phyloP scores from a whole-genome alignment of 2,113 vertebrate species.

The Kobus ellipsiprymnus region DNA sequence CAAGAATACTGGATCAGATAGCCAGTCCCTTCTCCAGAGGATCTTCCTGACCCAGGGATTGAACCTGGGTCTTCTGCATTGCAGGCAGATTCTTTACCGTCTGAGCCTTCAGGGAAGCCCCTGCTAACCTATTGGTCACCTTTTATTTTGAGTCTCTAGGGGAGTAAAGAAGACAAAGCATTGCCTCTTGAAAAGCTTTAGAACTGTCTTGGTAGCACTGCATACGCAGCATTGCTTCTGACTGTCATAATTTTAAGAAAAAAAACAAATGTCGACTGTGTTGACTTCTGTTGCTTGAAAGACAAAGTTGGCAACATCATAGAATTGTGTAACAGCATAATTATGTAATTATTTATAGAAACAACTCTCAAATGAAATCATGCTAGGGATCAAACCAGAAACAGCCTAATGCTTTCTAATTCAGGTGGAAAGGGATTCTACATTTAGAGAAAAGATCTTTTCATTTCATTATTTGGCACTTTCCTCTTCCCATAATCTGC shows the following conservation, averaged over 20 bases:
- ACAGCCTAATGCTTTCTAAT: constrained; percentile 20
- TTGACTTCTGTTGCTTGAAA: constrained; percentile 12
- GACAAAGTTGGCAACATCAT: not conserved
- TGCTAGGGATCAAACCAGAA: not conserved
- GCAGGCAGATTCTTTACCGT: not conserved
- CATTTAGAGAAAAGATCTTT: not conserved
- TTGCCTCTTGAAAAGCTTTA: not conserved
- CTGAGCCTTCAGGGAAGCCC: not conserved
- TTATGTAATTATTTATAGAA: constrained; percentile 22
- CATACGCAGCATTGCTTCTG: not conserved
- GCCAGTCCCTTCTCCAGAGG: not conserved
- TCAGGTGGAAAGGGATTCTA: constrained; percentile 10
- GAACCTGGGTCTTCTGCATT: not conserved
- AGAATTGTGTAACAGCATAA: not conserved
- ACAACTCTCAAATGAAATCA: constrained; percentile 1
- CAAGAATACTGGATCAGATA: not conserved
- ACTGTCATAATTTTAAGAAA: not conserved
- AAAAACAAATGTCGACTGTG: not conserved
- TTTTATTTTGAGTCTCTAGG: not conserved
- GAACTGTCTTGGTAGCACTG: not conserved
- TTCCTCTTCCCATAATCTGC: not conserved
- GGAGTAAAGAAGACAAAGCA: not conserved
- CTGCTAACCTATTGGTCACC: not conserved
- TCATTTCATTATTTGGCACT: constrained; percentile 16
- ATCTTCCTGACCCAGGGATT: not conserved